Evolutionary conservation across 1,140 invertebrate species (phyloP).

Genomic region (Antheraea pernyi): DNA sequence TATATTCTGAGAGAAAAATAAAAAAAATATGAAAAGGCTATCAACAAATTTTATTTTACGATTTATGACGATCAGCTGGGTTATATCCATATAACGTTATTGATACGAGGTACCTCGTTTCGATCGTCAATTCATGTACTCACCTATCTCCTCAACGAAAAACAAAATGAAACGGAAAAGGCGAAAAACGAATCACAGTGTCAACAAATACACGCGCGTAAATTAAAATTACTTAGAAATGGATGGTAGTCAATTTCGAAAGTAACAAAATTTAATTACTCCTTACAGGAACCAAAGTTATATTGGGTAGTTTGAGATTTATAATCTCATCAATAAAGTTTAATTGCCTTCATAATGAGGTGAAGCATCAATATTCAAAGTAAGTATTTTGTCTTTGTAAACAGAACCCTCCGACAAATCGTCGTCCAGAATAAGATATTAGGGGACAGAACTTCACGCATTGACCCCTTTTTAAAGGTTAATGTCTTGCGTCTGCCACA

Average conservation of each 20-base stretch:
- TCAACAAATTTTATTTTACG: too few relatives aligned
- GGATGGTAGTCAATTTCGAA: not conserved
- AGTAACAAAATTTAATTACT: not conserved
- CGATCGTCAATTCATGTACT: too few relatives aligned
- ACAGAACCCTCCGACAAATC: constrained; percentile 50
- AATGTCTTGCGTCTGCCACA: constrained; percentile 53
- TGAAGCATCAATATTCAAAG: constrained; percentile 48
- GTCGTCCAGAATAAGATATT: constrained; percentile 69
- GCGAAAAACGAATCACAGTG: too few relatives aligned
- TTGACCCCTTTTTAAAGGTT: constrained; percentile 76
- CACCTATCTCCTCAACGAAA: too few relatives aligned
- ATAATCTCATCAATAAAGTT: constrained; percentile 36
- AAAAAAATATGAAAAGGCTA: too few relatives aligned
- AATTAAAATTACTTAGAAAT: too few relatives aligned
- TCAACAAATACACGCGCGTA: too few relatives aligned
- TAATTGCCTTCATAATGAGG: constrained; percentile 39
- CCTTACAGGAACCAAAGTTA: not conserved
- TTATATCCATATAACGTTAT: too few relatives aligned
- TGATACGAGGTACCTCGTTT: too few relatives aligned
- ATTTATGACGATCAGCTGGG: too few relatives aligned
- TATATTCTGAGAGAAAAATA: too few relatives aligned
- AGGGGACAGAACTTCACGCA: constrained; percentile 67
- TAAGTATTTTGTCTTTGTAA: constrained; percentile 40
- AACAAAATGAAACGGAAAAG: too few relatives aligned
- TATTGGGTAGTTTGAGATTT: constrained; percentile 11